Conservation (phyloP, 2,113 vertebrate species). For the Prinia subflava region DNA sequence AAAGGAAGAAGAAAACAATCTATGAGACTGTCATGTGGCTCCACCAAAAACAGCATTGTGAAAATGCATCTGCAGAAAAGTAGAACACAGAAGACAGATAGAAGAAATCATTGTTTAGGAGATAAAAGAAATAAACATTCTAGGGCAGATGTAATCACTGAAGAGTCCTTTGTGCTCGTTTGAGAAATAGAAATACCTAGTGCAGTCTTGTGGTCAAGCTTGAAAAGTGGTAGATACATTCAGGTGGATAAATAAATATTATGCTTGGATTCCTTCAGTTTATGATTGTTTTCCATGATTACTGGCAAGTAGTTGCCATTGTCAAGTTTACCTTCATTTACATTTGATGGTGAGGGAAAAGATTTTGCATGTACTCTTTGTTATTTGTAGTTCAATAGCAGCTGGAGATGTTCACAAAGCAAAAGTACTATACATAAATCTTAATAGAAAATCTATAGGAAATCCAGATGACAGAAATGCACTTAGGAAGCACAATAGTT, state of each 20-base stretch:
- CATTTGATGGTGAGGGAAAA: neutral
- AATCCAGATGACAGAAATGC: neutral
- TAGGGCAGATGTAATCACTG: neutral
- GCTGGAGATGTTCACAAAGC: neutral
- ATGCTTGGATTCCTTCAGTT: neutral
- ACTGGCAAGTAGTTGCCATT: neutral
- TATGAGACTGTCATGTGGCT: neutral
- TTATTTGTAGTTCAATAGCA: neutral
- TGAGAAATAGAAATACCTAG: neutral
- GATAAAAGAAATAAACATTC: neutral
- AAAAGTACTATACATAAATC: neutral
- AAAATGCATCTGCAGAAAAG: neutral
- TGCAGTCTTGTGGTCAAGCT: neutral
- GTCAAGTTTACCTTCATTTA: neutral
- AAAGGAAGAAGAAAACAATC: neutral
- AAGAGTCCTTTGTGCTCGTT: neutral
- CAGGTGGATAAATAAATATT: neutral
- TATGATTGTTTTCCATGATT: neutral
- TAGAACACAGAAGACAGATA: neutral
- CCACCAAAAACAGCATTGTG: neutral
- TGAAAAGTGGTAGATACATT: neutral
- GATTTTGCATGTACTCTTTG: neutral
- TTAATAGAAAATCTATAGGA: neutral
- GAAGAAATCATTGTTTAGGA: neutral
- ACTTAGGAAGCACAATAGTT: neutral